Conservation (phyloP, 2,888 invertebrate genomes). For the Zele albiditarsus region DNA sequence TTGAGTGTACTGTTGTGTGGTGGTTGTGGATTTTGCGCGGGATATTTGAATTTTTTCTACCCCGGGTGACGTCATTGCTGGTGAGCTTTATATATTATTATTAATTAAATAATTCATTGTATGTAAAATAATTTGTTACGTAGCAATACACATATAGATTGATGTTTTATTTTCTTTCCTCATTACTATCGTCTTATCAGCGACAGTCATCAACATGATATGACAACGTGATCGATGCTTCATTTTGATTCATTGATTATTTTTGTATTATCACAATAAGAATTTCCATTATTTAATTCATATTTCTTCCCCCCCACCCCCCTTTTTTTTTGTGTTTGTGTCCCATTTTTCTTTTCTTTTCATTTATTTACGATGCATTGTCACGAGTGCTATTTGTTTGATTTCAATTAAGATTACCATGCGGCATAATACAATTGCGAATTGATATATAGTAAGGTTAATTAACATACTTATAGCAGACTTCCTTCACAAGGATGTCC, state of each 20-base stretch:
- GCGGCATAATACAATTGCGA: constrained; percentile 11
- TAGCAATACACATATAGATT: not conserved
- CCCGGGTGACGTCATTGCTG: constrained; percentile 69
- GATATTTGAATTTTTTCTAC: constrained; percentile 65
- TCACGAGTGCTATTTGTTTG: constrained; percentile 27
- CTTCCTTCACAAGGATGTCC: constrained; percentile 43
- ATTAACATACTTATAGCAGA: constrained; percentile 40
- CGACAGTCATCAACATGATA: not conserved
- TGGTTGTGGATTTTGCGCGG: constrained; percentile 55
- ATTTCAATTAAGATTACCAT: constrained; percentile 36
- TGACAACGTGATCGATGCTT: not conserved
- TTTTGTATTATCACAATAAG: not conserved
- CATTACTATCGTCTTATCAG: not conserved
- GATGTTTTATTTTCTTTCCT: not conserved
- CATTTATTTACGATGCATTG: constrained; percentile 10
- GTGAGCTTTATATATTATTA: constrained; percentile 58
- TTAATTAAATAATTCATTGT: constrained; percentile 17
- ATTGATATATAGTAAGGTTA: constrained; percentile 31
- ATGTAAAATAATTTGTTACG: not conserved
- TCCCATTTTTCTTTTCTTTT: not conserved
- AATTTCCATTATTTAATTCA: not conserved
- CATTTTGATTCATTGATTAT: not conserved
- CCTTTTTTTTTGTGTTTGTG: too few relatives aligned
- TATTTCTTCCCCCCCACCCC: not conserved
- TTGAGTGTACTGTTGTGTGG: constrained; percentile 41